These are phyloP conservation scores for Malacoraja senta DNA, from an alignment of 2,797 vertebrate genomes.

Conservation along the genomic window DNA sequence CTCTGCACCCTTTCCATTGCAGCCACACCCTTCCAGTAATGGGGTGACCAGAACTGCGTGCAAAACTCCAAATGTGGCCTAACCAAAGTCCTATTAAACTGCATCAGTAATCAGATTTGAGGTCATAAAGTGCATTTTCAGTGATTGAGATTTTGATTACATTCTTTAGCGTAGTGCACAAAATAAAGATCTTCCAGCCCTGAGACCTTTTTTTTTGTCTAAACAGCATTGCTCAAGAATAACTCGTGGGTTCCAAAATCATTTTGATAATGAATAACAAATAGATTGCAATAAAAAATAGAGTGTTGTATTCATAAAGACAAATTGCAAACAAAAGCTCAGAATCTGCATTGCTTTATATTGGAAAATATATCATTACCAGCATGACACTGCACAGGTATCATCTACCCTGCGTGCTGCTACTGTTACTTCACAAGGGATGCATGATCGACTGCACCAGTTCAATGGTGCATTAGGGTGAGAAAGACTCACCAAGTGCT, in stretches of 20 bases:
- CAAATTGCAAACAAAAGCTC: not conserved
- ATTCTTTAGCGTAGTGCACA: no score
- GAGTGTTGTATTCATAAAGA: not conserved
- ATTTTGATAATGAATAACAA: not conserved
- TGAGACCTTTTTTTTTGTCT: not conserved
- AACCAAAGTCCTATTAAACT: no score
- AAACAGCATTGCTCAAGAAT: not conserved
- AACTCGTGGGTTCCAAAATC: not conserved
- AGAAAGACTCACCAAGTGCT: slow-evolving; percentile 5
- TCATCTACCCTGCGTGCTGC: no score
- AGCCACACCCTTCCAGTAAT: no score
- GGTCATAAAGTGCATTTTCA: no score
- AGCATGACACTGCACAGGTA: no score
- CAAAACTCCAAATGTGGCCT: no score
- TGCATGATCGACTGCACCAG: not conserved
- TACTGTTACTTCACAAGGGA: not conserved
- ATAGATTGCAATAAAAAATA: not conserved
- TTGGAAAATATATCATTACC: not conserved
- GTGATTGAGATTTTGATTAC: no score
- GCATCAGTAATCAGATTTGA: no score
- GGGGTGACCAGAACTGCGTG: no score
- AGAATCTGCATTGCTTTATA: not conserved
- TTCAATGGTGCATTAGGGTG: not conserved
- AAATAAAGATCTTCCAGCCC: no score
- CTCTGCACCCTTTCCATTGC: no score